These are phyloP conservation scores for Halocaridina rubra DNA, from an alignment of 2,888 invertebrate genomes.

Conservation along the genomic window DNA sequence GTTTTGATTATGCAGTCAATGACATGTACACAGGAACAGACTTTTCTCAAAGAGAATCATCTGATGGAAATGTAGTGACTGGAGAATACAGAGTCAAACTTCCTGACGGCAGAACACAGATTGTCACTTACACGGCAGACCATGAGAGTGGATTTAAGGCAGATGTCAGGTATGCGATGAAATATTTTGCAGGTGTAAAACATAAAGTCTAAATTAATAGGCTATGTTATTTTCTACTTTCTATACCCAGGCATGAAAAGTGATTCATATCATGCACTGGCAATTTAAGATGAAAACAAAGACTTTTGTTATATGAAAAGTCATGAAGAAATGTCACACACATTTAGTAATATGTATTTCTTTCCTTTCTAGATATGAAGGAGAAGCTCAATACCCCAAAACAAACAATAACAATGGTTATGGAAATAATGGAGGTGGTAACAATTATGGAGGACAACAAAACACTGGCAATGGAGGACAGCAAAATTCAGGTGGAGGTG, in stretches of 20 bases:
- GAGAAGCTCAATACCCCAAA: slow-evolving; percentile 45
- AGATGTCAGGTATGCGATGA: slow-evolving; percentile 40
- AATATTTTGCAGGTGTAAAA: no score
- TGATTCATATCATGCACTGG: no score
- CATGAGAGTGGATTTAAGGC: slow-evolving; percentile 40
- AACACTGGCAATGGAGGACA: slow-evolving; percentile 1
- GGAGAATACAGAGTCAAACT: slow-evolving; percentile 45
- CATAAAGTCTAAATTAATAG: no score
- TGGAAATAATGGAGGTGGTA: neutral
- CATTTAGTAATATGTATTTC: no score
- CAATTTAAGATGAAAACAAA: no score
- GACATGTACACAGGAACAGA: slow-evolving; percentile 33
- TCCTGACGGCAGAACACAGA: slow-evolving; percentile 40
- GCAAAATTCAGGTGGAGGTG: neutral
- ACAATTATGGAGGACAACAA: neutral
- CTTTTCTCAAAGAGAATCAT: slow-evolving; percentile 40
- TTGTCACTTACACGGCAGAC: slow-evolving; percentile 49
- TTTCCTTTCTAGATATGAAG: slow-evolving; percentile 24
- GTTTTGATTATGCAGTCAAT: slow-evolving; percentile 46
- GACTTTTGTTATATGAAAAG: no score
- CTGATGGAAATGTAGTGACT: slow-evolving; percentile 42
- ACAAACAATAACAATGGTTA: neutral
- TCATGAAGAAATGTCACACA: no score
- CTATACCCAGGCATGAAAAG: no score
- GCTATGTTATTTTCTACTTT: no score